Base-by-base conservation (phyloP, 1,140 invertebrate species). In the Trissolcus basalis region DNA sequence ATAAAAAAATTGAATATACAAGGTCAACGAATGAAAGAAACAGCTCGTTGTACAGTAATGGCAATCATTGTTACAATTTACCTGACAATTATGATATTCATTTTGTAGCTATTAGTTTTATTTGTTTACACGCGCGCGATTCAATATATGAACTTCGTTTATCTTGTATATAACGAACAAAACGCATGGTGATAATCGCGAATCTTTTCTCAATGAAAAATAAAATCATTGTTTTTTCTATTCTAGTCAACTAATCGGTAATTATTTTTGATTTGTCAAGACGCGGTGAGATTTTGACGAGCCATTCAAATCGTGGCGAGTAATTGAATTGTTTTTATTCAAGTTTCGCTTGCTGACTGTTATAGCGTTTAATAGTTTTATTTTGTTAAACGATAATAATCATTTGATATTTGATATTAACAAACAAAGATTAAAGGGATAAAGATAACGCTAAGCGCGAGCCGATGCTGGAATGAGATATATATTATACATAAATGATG, bases 281-380 rank as follows among this genome's bases (percentile, higher is more conserved):
- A 69, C 47, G 64, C 53, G 65, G 60, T 27, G 54, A 43, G 9
- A 41, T 65, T 27, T 76, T 36, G 47, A 45, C 35, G 47, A 55
- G 39, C 43, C 43, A 45, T 53, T 72, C 32, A 10, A 65, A 65
- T 65, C 11, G 44, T 27, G 9, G 44, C 13, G n/a, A 60, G 47
- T 60, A 44, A 64, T 45, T 36, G 51, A 77, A 79, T 77, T 77
- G 80, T 82, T 80, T 83, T 80, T 83, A 75, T 49, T 64, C 69
- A 70, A 84, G 80, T 86, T 82, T 86, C 68, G 82, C 83, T 87
- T 86, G 81, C 83, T 86, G 82, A 86, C 80, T 87, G 85, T 86
- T 87, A 82, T 88, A 88, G 80, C 81, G 70, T 82, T 81, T 85
- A 78, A 86, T 85, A 87, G 81, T 87, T 87, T 87, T 87, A 87